Evolutionary conservation across 1,140 invertebrate genomes (phyloP), one percentile per base, ranked within the genome.

Genomic region (Onthophagus taurus): DNA sequence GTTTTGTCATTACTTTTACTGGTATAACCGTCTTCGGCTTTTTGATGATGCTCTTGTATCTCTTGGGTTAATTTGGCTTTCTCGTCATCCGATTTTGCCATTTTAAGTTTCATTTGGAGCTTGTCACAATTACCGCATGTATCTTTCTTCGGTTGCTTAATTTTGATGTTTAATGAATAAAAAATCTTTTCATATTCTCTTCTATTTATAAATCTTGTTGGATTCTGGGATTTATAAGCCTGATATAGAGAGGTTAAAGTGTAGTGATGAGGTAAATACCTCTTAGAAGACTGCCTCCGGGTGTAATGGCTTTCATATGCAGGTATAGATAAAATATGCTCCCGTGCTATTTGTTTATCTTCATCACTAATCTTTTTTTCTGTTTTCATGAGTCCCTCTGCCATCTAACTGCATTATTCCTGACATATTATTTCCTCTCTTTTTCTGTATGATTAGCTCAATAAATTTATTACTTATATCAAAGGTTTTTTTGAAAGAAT

Each of bases 1-100:
- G 13, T 18, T 18, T 31, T 42, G 31, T 42, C 39, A 2, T 8
- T 7, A 7, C 6, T 14, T 30, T 42, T 42, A 4, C 24, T 18
- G 5, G 20, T 34, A 44, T 50, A 50, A 13, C 44, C 48, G 20
- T 23, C 17, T 5, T 37, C 26, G 33, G 47, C 45, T 23, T 43
- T 35, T 9, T 9, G 6, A 21, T 50, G 37, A 39, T 50, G 48
- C 8, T 20, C 7, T 7, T 20, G 24, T 26, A 47, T 3, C 6
- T 41, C 21, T 14, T 33, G n/a, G 34, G 34, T 14, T 35, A 9
- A 24, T 16, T 36, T 8, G 6, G 5, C 11, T 34, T 44, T 34
- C n/a, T 33, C 30, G 5, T 29, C 17, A 26, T 41, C 38, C 5
- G 20, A 13, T 17, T 13, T 43, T 6, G 9, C 14, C 14, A 33